Evolutionary conservation across 2,888 invertebrate genomes (phyloP).

Genomic region (Caenorhabditis sp.): DNA sequence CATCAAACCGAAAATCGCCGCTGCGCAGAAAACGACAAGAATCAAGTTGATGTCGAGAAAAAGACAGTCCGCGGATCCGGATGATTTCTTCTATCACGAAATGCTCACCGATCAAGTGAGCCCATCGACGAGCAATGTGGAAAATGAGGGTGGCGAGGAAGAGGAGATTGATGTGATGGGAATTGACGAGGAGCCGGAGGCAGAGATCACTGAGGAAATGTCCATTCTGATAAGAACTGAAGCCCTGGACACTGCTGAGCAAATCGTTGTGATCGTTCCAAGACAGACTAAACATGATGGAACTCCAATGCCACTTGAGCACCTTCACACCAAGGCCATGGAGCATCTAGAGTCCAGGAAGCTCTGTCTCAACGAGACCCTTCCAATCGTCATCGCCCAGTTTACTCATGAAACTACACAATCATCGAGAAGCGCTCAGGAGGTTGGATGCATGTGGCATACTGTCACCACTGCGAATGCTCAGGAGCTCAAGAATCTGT

Average conservation of each 20-base stretch:
- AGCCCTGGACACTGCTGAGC: conserved; percentile 49
- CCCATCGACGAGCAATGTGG: conserved; percentile 38
- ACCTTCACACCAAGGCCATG: conserved; percentile 17
- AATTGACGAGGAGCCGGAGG: conserved; percentile 12
- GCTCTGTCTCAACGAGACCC: background rate
- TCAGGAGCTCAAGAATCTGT: conserved; percentile 36
- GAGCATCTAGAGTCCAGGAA: conserved; percentile 47
- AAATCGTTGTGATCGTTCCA: conserved; percentile 22
- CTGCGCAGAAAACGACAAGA: conserved; percentile 10
- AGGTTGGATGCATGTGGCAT: conserved; percentile 31
- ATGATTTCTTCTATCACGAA: conserved; percentile 56
- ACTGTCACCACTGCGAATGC: conserved; percentile 44
- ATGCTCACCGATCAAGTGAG: conserved; percentile 35
- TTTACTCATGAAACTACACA: conserved; percentile 35
- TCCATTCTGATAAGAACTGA: conserved; percentile 21
- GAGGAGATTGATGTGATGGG: conserved; percentile 8
- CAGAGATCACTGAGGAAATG: background rate
- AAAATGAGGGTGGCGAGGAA: conserved; percentile 26
- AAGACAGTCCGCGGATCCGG: conserved; percentile 24
- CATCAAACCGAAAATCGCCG: conserved; percentile 24
- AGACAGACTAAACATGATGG: conserved; percentile 36
- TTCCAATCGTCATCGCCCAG: conserved; percentile 44
- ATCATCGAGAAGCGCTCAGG: conserved; percentile 10
- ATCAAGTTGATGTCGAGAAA: conserved; percentile 36
- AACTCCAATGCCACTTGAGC: conserved; percentile 11